Percentiles rank a stretch among this genome's conserved stretches.
phyloP scores from a whole-genome alignment of 2,888 invertebrate species.

The Drosophila putrida region DNA sequence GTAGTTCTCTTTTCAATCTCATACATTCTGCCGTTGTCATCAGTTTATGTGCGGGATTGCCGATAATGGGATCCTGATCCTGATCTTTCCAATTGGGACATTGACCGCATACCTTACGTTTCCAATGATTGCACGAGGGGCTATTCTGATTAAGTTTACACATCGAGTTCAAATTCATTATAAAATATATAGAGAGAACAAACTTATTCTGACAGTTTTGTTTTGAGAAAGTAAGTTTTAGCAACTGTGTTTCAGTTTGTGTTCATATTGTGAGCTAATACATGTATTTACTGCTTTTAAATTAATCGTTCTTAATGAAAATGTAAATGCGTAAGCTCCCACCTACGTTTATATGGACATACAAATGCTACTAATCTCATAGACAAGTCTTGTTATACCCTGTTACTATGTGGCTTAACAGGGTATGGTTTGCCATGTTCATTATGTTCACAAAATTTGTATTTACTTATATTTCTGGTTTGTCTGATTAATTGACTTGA shows the following conservation, averaged over 20 bases:
- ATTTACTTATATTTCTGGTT: too few relatives aligned
- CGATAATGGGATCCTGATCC: neutral
- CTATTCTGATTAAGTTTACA: conserved; percentile 12
- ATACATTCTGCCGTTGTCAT: conserved; percentile 57
- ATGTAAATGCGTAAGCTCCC: too few relatives aligned
- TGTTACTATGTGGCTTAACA: neutral
- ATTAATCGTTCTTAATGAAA: too few relatives aligned
- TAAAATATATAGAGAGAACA: neutral
- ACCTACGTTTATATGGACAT: too few relatives aligned
- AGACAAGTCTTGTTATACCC: conserved; percentile 5
- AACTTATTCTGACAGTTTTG: neutral
- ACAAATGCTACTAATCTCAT: neutral
- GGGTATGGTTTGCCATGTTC: neutral
- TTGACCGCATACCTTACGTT: conserved; percentile 29
- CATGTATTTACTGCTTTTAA: neutral
- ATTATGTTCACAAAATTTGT: too few relatives aligned
- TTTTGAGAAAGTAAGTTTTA: neutral
- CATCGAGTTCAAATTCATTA: conserved; percentile 11
- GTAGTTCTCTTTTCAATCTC: conserved; percentile 42
- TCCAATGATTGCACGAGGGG: conserved; percentile 19
- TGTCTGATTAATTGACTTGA: too few relatives aligned
- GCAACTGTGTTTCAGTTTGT: neutral
- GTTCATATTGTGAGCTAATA: neutral
- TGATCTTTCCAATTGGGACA: conserved; percentile 24
- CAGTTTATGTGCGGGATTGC: conserved; percentile 22